Base-by-base conservation (phyloP, 2,113 vertebrate species). In the Dicentrarchus labrax region DNA sequence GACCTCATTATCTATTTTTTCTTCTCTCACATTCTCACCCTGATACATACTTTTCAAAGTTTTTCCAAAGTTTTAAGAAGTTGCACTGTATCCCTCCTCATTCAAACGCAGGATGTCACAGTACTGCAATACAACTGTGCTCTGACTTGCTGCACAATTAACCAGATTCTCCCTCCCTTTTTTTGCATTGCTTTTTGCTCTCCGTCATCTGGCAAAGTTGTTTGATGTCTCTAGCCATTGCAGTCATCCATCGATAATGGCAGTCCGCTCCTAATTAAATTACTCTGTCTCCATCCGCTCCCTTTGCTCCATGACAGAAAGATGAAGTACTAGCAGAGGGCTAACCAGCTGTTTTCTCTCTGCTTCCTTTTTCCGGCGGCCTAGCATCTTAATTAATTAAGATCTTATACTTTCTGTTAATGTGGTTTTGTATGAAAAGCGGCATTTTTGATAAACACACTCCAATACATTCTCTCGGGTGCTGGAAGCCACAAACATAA, bases 201-300 rank as follows among this genome's bases (percentile, higher is more conserved):
- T 61, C 30, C 69, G 80, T 89, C 84, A 77, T 92, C 74, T 82
- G 59, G 76, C 76, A 68, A 83, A 87, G 65, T 88, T 90, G 76
- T 91, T 93, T 90, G 92, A 93, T 91, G 90, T 89, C 89, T 88
- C 74, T 13, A 77, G 85, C 84, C 75, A 21, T 85, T 72, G 77
- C 92, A 88, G 87, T 89, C 89, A 91, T 91, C 92, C 92, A 88
- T 92, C 88, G 90, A 91, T 94, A 92, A 93, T 89, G 88, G 81
- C 78, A 17, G 87, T 70, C 87, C 78, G 79, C 87, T 89, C 68
- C 87, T 94, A 93, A 94, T 94, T 94, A 93, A 94, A 94, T 93
- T 83, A 91, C 90, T 92, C 75, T 21, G 76, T 89, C 86, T 93
- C 87, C 88, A 90, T 93, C 79, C 87, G 81, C 78, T 94, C 87